phyloP scores from a whole-genome alignment of 1,140 invertebrate species.

The Drosophila kohkoa region DNA sequence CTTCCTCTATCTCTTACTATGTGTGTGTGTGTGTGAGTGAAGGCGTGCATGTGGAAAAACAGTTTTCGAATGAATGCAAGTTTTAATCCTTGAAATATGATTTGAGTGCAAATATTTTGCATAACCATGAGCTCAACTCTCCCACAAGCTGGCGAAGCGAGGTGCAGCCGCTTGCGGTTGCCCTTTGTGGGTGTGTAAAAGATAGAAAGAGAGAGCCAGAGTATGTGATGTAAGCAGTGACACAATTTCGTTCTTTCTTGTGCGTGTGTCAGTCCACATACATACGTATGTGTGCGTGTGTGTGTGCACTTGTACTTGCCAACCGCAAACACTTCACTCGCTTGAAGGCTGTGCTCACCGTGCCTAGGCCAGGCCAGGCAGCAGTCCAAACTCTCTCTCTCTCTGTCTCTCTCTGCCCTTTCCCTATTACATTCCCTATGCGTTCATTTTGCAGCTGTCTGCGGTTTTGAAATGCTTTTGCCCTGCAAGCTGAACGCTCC shows the following conservation, averaged over 20 bases:
- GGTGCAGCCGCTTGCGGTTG: constrained; percentile 58
- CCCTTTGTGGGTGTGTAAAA: constrained; percentile 21
- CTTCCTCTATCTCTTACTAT: neutral
- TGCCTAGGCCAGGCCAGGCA: constrained; percentile 21
- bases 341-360: constrained; percentile 64
- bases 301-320: constrained; percentile 80
- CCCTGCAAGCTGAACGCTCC: neutral
- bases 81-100: constrained; percentile 84
- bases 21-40: constrained; percentile 17
- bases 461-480: constrained; percentile 56
- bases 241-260: constrained; percentile 74
- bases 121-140: constrained; percentile 76
- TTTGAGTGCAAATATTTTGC: constrained; percentile 83
- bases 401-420: too few species aligned
- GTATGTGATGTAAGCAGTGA: constrained; percentile 65
- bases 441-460: constrained; percentile 48
- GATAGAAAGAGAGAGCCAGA: too few species aligned
- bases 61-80: constrained; percentile 81
- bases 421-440: constrained; percentile 19
- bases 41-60: constrained; percentile 78
- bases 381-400: neutral
- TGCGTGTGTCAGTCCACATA: constrained; percentile 22
- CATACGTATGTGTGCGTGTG: constrained; percentile 25
- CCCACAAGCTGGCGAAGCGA: neutral
- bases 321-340: constrained; percentile 81